Conservation (phyloP, 1,140 invertebrate genomes). For the Euwallacea fornicatus region DNA sequence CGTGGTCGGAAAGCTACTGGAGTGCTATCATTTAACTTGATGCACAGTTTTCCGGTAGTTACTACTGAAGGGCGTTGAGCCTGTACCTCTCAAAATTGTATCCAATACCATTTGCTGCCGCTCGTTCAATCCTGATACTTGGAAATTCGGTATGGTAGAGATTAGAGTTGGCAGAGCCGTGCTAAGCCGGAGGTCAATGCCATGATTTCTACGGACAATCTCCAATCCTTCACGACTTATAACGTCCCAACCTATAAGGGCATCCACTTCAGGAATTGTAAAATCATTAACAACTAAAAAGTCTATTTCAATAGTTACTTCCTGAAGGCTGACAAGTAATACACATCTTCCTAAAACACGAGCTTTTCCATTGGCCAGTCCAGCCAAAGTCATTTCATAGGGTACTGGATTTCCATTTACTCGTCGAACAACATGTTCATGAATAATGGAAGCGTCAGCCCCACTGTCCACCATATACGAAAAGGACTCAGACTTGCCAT, state of each 20-base stretch:
- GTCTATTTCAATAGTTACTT: conserved; percentile 12
- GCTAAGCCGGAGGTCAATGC: not conserved
- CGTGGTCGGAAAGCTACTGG: conserved; percentile 33
- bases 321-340: conserved; percentile 9
- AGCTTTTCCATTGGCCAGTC: conserved; percentile 8
- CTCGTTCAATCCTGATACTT: conserved; percentile 27
- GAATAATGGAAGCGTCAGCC: conserved; percentile 16
- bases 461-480: conserved; percentile 19
- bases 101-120: not conserved
- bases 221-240: conserved; percentile 7
- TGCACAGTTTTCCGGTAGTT: conserved; percentile 23
- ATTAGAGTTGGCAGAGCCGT: not conserved
- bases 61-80: not conserved
- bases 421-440: conserved; percentile 12
- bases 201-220: conserved; percentile 5
- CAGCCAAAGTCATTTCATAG: not conserved
- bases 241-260: conserved; percentile 29
- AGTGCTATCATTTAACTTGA: conserved; percentile 14
- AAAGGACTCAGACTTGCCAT: not conserved
- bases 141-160: not conserved
- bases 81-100: not conserved
- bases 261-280: conserved; percentile 25
- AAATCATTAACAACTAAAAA: conserved; percentile 20
- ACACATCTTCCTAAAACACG: conserved; percentile 6
- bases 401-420: not conserved